A percentile compares a stretch with the other conserved stretches of the same genome.
These are phyloP conservation scores for Augochlora pura DNA, from an alignment of 1,140 invertebrate genomes.

Conservation along the genomic window DNA sequence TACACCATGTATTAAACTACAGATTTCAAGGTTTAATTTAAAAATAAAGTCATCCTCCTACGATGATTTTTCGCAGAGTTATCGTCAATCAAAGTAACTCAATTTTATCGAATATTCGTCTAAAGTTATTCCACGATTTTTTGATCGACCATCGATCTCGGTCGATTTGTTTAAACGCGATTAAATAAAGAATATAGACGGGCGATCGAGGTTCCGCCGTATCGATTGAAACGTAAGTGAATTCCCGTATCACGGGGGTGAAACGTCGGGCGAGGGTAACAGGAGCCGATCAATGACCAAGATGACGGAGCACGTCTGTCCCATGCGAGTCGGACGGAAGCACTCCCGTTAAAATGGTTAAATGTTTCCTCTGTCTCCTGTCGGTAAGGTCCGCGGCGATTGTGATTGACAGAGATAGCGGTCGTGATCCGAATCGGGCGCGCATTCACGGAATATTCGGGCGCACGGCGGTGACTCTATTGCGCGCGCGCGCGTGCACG, in stretches of 20 bases:
- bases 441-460: conserved; percentile 16
- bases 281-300: conserved; percentile 25
- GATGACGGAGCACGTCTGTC: conserved; percentile 42
- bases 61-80: no score
- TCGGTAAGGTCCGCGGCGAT: conserved; percentile 15
- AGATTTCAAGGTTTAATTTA: no score
- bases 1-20: no score
- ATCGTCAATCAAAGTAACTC: no score
- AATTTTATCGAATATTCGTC: no score
- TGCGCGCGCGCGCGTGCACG: background rate
- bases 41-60: no score
- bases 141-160: no score
- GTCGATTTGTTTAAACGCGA: no score
- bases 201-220: no score
- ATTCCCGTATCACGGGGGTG: conserved; percentile 23
- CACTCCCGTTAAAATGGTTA: conserved; percentile 46
- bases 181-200: no score
- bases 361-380: conserved; percentile 41
- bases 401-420: conserved; percentile 30
- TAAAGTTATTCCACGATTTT: no score
- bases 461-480: background rate
- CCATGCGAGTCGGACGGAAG: conserved; percentile 30
- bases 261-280: background rate
- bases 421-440: conserved; percentile 22
- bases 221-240: background rate